Conservation (phyloP, 2,888 invertebrate genomes). For the Yponomeuta cagnagella region DNA sequence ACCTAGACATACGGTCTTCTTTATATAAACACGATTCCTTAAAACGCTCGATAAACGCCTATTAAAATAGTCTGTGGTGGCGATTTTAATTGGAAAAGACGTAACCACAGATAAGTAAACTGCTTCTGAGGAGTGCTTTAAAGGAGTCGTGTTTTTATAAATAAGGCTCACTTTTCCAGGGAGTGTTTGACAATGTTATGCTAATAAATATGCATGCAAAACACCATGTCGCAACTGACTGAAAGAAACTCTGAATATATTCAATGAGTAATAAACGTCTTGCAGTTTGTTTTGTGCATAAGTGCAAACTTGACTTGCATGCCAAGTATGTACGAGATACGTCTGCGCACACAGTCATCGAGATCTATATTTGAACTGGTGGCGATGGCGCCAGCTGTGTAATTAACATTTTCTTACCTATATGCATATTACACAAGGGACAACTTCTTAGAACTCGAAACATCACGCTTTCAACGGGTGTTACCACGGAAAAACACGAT, state of each 20-base stretch:
- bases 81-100: too few species aligned
- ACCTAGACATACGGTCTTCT: neutral
- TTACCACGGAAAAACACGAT: neutral
- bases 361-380: constrained; percentile 10
- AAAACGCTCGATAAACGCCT: too few species aligned
- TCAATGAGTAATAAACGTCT: constrained; percentile 7
- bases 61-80: too few species aligned
- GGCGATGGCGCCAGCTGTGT: constrained; percentile 11
- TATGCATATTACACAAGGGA: neutral
- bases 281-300: constrained; percentile 2
- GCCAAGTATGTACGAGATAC: constrained; percentile 1
- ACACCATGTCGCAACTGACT: neutral
- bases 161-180: neutral
- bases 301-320: constrained; percentile 3
- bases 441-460: neutral
- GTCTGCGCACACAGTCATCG: constrained; percentile 5
- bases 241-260: constrained; percentile 1
- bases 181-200: neutral
- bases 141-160: too few species aligned
- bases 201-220: neutral
- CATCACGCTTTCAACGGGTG: neutral
- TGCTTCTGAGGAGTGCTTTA: too few species aligned
- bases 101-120: too few species aligned
- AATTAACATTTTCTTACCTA: constrained; percentile 8
- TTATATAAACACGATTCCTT: too few species aligned